Evolutionary conservation across 2,888 invertebrate species (phyloP).

Genomic region (Andrena chrysosceles): DNA sequence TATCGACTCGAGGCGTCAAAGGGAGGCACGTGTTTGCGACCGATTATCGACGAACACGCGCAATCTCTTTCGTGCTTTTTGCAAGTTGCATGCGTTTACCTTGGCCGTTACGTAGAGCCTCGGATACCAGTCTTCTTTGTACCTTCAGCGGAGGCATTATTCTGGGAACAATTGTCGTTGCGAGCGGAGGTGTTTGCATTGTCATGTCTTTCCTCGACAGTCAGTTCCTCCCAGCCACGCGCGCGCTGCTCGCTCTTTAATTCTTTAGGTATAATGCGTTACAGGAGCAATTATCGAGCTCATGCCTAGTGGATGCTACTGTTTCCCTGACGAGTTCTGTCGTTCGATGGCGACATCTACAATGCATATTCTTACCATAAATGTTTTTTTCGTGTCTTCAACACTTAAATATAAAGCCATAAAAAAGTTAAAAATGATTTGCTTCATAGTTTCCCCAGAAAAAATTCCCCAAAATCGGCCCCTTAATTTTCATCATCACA

Average conservation of each 20-base stretch:
- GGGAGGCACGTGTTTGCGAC: conserved; percentile 23
- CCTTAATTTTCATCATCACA: neutral
- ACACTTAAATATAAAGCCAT: too few species aligned
- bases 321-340: too few species aligned
- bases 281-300: neutral
- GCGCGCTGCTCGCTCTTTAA: conserved; percentile 31
- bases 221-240: neutral
- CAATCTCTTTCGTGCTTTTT: conserved; percentile 47
- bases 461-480: too few species aligned
- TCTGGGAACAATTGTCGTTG: conserved; percentile 62
- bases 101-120: conserved; percentile 50
- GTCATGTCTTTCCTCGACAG: conserved; percentile 16
- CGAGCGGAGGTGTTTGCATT: conserved; percentile 45
- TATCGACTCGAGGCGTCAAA: conserved; percentile 25
- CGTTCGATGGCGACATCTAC: too few species aligned
- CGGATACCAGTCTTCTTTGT: conserved; percentile 59
- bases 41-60: conserved; percentile 50
- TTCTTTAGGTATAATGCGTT: conserved; percentile 29
- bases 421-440: too few species aligned
- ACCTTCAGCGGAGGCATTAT: conserved; percentile 60
- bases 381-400: too few species aligned
- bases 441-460: too few species aligned
- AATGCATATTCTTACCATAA: too few species aligned
- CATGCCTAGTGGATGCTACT: too few species aligned
- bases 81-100: conserved; percentile 49